Base-by-base conservation (phyloP, 2,888 invertebrate genomes). In the Drosophila cyrtoloma region DNA sequence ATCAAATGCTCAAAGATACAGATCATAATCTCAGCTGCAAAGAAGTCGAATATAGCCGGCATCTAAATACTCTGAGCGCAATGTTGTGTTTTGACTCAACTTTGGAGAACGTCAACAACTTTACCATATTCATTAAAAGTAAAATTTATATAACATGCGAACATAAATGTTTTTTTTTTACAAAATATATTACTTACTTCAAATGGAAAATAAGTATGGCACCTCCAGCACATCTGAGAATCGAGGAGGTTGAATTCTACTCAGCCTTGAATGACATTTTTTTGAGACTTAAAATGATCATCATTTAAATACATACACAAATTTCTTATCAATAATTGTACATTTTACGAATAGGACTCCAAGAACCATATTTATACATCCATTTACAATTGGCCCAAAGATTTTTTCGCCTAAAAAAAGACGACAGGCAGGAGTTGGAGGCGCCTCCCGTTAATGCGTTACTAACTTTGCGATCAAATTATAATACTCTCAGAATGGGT, bases 1-100 rank as follows among this genome's bases (percentile, higher is more conserved):
- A 88, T 85, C 86, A 89, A 84, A 86, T 89, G 78, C 70, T 58
- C 52, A 60, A 64, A 69, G 64, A 71, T 55, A 60, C 66, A 73
- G 75, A 86, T 79, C 72, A 81, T 77, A 77, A 83, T 77, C 86
- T 59, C 69, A 59, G 22, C 44, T 56, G 28, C 33, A 57, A 50
- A 33, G 26, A 65, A 63, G 4, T 44, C 6, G 1, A 44, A n/a
- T 26, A 10, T 19, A 58, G 32, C 16, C 42, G 58, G 30, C 44
- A 16, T 16, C 30, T 30, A 9, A n/a, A 58, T 44, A 26, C 58
- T 32, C 58, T 58, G 22, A 44, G 6, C 1, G 5, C 33, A 22
- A 12, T 19, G 7, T 12, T 12, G 12, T 37, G 7, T 35, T 37
- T 37, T 19, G 37, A 37, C 7, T 16, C 16, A 37, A 16, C 5